phyloP scores from a whole-genome alignment of 2,797 vertebrate genomes.

The Prunella strophiata region DNA sequence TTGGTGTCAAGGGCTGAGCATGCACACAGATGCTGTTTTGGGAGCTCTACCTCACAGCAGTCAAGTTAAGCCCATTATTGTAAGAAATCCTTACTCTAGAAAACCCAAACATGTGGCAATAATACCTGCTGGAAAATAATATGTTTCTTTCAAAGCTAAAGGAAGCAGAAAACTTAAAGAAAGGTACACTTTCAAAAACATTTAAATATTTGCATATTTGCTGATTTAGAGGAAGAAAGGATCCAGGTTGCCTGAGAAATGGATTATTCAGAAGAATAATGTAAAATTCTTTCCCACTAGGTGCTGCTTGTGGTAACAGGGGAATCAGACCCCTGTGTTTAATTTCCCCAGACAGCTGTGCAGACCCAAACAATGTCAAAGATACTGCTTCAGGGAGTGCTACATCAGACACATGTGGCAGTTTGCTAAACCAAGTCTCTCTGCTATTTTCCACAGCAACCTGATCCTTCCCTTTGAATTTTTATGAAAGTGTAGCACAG shows the following conservation, averaged over 20 bases:
- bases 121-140: background rate
- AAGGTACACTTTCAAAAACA: background rate
- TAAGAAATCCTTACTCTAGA: background rate
- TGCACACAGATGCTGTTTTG: background rate
- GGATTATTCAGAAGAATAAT: background rate
- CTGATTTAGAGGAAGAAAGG: slow-evolving; percentile 19
- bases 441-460: background rate
- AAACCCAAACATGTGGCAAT: background rate
- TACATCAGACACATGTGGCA: accelerated
- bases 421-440: background rate
- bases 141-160: slow-evolving; percentile 26
- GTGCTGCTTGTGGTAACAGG: background rate
- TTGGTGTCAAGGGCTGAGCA: background rate
- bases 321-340: background rate
- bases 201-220: background rate
- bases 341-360: background rate
- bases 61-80: background rate
- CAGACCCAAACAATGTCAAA: background rate
- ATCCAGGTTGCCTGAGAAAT: background rate
- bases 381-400: background rate
- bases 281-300: background rate
- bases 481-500: background rate
- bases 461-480: background rate
- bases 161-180: background rate
- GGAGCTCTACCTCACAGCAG: background rate